Evolutionary conservation across 2,888 invertebrate species (phyloP).

Genomic region (Acleris emargana): DNA sequence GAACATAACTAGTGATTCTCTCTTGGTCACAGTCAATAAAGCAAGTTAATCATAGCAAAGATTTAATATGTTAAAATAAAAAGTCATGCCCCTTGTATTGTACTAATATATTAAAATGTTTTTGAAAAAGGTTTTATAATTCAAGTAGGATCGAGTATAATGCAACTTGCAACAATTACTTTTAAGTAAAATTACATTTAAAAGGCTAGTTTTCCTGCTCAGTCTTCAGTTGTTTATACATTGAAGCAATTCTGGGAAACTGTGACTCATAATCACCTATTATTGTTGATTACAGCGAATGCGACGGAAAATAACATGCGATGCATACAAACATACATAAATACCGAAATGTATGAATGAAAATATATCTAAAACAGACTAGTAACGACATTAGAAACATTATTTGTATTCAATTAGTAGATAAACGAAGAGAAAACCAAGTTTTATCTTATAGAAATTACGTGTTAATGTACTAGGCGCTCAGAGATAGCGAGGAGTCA

Average conservation of each 20-base stretch:
- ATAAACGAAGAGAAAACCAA: neutral
- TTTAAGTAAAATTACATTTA: neutral
- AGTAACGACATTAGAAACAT: neutral
- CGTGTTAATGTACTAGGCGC: constrained; percentile 17
- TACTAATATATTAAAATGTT: too few relatives aligned
- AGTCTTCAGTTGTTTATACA: constrained; percentile 24
- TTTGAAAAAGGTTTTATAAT: too few relatives aligned
- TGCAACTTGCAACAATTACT: neutral
- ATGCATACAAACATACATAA: constrained; percentile 16
- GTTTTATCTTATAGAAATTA: constrained; percentile 8
- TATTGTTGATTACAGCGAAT: constrained; percentile 9
- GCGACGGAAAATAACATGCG: constrained; percentile 20
- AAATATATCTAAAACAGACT: constrained; percentile 7
- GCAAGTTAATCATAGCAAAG: too few relatives aligned
- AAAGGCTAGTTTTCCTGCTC: constrained; percentile 18
- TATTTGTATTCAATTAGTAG: neutral
- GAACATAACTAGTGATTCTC: too few relatives aligned
- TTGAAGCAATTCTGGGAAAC: constrained; percentile 19
- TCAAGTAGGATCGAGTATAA: too few relatives aligned
- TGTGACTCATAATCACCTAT: constrained; percentile 20
- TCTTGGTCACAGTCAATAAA: too few relatives aligned
- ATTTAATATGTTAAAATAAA: too few relatives aligned
- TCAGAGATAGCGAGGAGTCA: constrained; percentile 19
- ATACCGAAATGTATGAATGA: constrained; percentile 24
- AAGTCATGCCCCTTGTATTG: too few relatives aligned